Evolutionary conservation across 2,888 invertebrate genomes (phyloP).

Genomic region (Biston stratarius): DNA sequence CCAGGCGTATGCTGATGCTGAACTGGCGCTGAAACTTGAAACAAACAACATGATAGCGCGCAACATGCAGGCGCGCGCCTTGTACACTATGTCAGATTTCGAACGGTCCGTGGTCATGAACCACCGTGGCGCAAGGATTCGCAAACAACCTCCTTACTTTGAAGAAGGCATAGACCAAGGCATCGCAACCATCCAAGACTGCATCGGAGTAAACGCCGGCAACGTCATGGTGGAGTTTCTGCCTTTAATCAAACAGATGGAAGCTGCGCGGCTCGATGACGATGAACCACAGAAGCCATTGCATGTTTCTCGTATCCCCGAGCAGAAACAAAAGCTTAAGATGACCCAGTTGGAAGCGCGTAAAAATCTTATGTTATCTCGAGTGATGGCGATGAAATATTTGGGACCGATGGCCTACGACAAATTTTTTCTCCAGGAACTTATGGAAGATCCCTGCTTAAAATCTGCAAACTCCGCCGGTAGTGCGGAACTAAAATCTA

Average conservation of each 20-base stretch:
- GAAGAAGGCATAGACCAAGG: constrained; percentile 80
- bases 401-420: constrained; percentile 82
- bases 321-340: constrained; percentile 61
- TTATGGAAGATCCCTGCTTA: constrained; percentile 68
- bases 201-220: constrained; percentile 76
- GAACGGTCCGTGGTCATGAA: constrained; percentile 79
- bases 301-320: constrained; percentile 74
- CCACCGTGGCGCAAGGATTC: constrained; percentile 66
- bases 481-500: constrained; percentile 59
- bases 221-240: constrained; percentile 76
- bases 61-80: constrained; percentile 78
- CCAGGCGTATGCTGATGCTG: constrained; percentile 78
- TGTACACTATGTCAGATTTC: constrained; percentile 81
- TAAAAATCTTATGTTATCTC: constrained; percentile 68
- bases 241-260: constrained; percentile 73
- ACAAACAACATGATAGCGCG: constrained; percentile 76
- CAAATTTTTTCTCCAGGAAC: constrained; percentile 75
- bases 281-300: constrained; percentile 59
- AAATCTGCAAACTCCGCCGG: constrained; percentile 74
- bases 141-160: constrained; percentile 78
- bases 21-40: constrained; percentile 74
- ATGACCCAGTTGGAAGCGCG: constrained; percentile 79
- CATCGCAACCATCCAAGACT: constrained; percentile 79
- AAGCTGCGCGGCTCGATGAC: constrained; percentile 59
- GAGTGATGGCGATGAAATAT: constrained; percentile 81